Evolutionary conservation across 2,888 invertebrate species (phyloP).

Genomic region (Thera britannica): DNA sequence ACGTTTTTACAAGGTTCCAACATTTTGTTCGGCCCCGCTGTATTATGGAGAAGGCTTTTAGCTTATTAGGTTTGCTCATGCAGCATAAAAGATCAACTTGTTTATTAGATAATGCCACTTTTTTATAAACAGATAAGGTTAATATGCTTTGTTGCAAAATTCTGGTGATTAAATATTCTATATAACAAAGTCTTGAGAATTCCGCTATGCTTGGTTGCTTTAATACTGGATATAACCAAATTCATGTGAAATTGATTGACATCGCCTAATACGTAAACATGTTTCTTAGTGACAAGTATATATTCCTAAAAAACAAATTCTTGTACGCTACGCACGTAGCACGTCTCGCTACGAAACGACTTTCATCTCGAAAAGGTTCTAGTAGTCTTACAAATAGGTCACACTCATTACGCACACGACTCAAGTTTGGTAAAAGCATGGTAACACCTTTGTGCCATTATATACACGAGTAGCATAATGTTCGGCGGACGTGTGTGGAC

Average conservation of each 20-base stretch:
- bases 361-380: background rate
- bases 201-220: no score
- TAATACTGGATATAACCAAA: no score
- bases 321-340: background rate
- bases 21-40: conserved; percentile 11
- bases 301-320: background rate
- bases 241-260: background rate
- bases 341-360: background rate
- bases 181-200: no score
- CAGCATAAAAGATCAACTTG: background rate
- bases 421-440: conserved; percentile 41
- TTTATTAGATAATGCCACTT: no score
- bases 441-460: conserved; percentile 37
- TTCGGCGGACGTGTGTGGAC: conserved; percentile 53
- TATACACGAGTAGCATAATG: conserved; percentile 40
- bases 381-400: conserved; percentile 15
- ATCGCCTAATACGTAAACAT: background rate
- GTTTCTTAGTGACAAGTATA: background rate
- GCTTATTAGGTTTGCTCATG: conserved; percentile 8
- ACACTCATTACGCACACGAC: conserved; percentile 15
- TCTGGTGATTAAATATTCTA: no score
- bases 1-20: conserved; percentile 15
- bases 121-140: no score
- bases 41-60: conserved; percentile 20
- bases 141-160: no score